These are phyloP conservation scores for Leptopilina boulardi DNA, from an alignment of 1,140 invertebrate species.

Conservation along the genomic window DNA sequence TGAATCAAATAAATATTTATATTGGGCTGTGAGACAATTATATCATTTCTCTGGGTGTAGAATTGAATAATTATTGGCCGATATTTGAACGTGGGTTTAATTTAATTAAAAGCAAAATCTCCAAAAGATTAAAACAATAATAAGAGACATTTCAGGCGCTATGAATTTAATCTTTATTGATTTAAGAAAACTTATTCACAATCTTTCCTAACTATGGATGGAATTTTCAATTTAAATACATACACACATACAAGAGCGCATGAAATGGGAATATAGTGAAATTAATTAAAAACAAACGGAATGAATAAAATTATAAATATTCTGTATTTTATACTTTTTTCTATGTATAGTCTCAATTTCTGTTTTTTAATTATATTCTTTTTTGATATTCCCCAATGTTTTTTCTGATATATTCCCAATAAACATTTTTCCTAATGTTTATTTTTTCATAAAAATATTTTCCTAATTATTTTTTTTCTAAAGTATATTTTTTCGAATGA, in stretches of 20 bases:
- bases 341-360: too few relatives aligned
- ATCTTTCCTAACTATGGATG: not conserved
- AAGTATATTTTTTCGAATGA: too few relatives aligned
- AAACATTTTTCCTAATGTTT: too few relatives aligned
- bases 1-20: too few relatives aligned
- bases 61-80: not conserved
- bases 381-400: too few relatives aligned
- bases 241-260: not conserved
- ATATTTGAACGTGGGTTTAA: not conserved
- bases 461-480: too few relatives aligned
- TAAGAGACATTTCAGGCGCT: not conserved
- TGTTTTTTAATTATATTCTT: too few relatives aligned
- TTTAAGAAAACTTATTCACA: conserved; percentile 12
- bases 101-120: conserved; percentile 18
- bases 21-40: too few relatives aligned
- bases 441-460: too few relatives aligned
- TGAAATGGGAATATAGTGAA: not conserved
- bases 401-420: too few relatives aligned
- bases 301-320: not conserved
- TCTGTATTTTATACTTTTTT: too few relatives aligned
- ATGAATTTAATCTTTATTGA: not conserved
- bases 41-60: too few relatives aligned
- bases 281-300: conserved; percentile 2
- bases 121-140: not conserved
- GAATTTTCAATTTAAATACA: not conserved